These are phyloP conservation scores for Penaeus chinensis DNA, from an alignment of 1,140 invertebrate genomes.

Conservation along the genomic window DNA sequence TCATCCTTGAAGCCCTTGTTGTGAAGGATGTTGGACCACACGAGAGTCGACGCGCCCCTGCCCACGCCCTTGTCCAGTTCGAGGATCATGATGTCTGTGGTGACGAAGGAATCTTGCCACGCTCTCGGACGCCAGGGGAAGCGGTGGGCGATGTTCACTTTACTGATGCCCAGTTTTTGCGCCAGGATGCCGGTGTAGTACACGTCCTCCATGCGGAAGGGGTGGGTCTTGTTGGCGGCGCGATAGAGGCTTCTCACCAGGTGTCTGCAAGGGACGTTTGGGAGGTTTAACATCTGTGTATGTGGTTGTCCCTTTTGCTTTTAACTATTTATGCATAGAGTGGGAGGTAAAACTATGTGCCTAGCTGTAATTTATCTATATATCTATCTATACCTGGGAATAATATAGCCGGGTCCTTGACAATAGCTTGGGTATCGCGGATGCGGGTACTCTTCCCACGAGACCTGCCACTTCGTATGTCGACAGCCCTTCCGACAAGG, in stretches of 20 bases:
- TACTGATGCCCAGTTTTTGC: background rate
- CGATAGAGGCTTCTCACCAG: slow-evolving; percentile 11
- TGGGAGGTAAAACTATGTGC: background rate
- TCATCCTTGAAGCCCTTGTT: background rate
- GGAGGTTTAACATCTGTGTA: too few species aligned
- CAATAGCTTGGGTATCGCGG: slow-evolving; percentile 21
- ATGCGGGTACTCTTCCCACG: slow-evolving; percentile 11
- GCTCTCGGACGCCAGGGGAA: slow-evolving; percentile 15
- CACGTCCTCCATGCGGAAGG: slow-evolving; percentile 44
- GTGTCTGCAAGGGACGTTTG: background rate
- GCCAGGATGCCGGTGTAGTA: slow-evolving; percentile 40
- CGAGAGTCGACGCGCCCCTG: background rate
- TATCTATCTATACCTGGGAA: slow-evolving; percentile 21
- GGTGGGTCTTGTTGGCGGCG: slow-evolving; percentile 47
- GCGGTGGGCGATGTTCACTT: background rate
- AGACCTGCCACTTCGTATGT: slow-evolving; percentile 16
- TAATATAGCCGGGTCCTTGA: slow-evolving; percentile 28
- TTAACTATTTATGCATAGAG: background rate
- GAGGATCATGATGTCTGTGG: slow-evolving; percentile 28
- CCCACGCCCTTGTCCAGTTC: slow-evolving; percentile 29
- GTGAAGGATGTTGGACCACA: slow-evolving; percentile 33
- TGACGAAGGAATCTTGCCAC: slow-evolving; percentile 23
- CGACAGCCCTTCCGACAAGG: slow-evolving; percentile 15
- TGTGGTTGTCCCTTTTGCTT: too few species aligned
- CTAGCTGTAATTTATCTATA: background rate